A percentile compares a stretch with the other conserved stretches of the same genome.
phyloP scores from a whole-genome alignment of 30 jellyfish, hydroid and myxozoan species.

The Mastigias papua region DNA sequence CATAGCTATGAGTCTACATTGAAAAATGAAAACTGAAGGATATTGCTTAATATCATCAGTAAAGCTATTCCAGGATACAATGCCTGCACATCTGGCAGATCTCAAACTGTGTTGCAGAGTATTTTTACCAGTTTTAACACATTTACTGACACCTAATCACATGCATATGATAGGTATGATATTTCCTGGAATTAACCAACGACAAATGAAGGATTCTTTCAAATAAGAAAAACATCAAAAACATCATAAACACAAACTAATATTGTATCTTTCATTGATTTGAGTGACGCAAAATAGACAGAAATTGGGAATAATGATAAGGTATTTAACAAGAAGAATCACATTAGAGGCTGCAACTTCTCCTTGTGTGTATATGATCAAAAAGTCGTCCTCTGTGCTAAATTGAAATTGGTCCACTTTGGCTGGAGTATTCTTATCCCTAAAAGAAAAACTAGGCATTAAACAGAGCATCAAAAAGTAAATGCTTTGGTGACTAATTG shows the following conservation, averaged over 20 bases:
- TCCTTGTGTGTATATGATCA: slow-evolving; percentile 7
- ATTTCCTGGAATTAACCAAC: not conserved
- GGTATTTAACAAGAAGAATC: not conserved
- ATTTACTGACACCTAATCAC: no score
- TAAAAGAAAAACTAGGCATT: not conserved
- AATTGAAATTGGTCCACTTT: slow-evolving; percentile 61
- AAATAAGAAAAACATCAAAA: not conserved
- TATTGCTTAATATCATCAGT: not conserved
- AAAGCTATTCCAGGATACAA: not conserved
- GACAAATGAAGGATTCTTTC: not conserved
- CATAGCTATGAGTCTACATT: not conserved
- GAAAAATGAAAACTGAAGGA: slow-evolving; percentile 4
- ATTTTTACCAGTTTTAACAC: not conserved
- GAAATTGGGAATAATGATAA: not conserved
- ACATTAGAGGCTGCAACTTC: slow-evolving; percentile 43
- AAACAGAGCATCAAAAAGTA: not conserved
- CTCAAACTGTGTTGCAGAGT: not conserved
- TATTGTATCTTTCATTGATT: no score
- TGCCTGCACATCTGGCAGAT: slow-evolving; percentile 14
- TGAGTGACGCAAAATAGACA: not conserved
- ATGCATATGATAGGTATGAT: not conserved
- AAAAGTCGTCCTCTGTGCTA: slow-evolving; percentile 22
- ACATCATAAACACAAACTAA: no score
- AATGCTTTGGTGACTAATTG: not conserved
- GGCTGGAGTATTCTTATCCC: slow-evolving; percentile 63